These are phyloP conservation scores for Galeopsomyia nigrocyanea DNA, from an alignment of 2,888 invertebrate species.

Conservation along the genomic window DNA sequence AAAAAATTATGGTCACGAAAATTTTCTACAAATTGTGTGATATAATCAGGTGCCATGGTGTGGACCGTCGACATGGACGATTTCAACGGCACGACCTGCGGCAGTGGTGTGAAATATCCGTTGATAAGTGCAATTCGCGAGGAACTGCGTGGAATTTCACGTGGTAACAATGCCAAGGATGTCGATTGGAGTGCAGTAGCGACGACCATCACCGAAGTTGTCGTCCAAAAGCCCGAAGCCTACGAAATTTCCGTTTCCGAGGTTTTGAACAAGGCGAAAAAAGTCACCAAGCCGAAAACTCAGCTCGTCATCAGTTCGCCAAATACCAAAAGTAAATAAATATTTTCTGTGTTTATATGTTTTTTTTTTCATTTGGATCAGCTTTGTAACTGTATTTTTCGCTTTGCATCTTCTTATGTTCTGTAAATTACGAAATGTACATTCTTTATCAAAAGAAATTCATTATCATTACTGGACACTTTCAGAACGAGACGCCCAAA, in stretches of 20 bases:
- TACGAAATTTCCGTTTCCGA: conserved; percentile 84
- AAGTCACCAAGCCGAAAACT: conserved; percentile 75
- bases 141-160: conserved; percentile 86
- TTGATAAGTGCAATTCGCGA: conserved; percentile 93
- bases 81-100: conserved; percentile 87
- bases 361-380: background rate
- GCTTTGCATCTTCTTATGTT: too few species aligned
- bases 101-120: conserved; percentile 89
- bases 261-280: conserved; percentile 73
- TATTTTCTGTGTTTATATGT: conserved; percentile 3
- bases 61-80: conserved; percentile 98
- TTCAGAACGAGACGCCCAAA: conserved; percentile 85
- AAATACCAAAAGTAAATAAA: conserved; percentile 55
- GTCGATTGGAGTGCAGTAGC: conserved; percentile 89
- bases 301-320: conserved; percentile 71
- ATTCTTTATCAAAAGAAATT: too few species aligned
- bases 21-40: too few species aligned
- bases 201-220: conserved; percentile 73
- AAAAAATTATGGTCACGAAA: too few species aligned
- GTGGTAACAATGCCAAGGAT: conserved; percentile 87
- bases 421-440: too few species aligned
- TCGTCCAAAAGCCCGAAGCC: conserved; percentile 80
- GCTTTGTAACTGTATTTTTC: too few species aligned
- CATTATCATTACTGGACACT: background rate
- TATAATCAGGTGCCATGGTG: conserved; percentile 85